Conservation (phyloP, 2,888 invertebrate species). For the Julus scanicus region DNA sequence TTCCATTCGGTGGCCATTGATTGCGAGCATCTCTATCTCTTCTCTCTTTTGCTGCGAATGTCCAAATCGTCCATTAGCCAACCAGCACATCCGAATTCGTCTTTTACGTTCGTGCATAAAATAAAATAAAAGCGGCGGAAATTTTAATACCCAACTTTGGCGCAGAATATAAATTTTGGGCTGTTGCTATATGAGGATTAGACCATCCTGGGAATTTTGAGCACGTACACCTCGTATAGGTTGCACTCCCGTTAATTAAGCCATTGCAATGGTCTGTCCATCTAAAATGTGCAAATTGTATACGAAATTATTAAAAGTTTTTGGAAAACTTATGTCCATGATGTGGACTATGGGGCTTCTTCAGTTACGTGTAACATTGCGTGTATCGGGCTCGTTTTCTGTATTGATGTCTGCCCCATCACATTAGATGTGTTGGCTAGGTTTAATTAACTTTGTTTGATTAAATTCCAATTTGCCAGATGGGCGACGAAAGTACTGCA, state of each 20-base stretch:
- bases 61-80: constrained; percentile 47
- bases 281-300: neutral
- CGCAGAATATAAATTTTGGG: constrained; percentile 41
- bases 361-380: neutral
- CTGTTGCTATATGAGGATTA: constrained; percentile 17
- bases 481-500: neutral
- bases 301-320: constrained; percentile 13
- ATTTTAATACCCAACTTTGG: constrained; percentile 45
- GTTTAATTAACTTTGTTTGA: constrained; percentile 20
- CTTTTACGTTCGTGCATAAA: constrained; percentile 37
- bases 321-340: neutral
- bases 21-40: constrained; percentile 9
- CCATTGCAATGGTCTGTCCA: neutral
- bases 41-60: constrained; percentile 13
- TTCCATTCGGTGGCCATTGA: constrained; percentile 47
- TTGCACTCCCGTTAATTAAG: constrained; percentile 42
- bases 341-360: neutral
- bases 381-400: neutral
- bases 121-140: constrained; percentile 44
- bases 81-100: constrained; percentile 40
- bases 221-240: neutral
- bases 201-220: constrained; percentile 43
- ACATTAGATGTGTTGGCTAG: neutral
- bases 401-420: neutral
- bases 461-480: constrained; percentile 40